Evolutionary conservation across 2,888 invertebrate species (phyloP).

Genomic region (Platycheirus rosarum): DNA sequence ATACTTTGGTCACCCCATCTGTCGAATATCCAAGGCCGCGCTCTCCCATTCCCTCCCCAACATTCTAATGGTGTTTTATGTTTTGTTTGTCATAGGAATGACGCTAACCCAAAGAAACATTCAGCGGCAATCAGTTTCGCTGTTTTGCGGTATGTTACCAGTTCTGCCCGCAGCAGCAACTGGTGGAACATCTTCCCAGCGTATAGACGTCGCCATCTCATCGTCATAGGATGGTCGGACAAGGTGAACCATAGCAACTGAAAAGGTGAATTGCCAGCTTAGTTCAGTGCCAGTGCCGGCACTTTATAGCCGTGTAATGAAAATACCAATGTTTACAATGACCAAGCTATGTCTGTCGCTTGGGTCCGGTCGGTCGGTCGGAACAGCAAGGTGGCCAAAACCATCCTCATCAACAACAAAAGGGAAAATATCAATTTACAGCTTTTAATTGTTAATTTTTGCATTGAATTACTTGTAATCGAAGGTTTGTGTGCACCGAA

Average conservation of each 20-base stretch:
- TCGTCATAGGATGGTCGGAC: constrained; percentile 4
- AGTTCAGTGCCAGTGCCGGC: constrained; percentile 15
- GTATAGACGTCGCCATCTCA: constrained; percentile 20
- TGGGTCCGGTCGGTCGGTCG: too few species aligned
- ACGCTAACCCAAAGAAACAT: constrained; percentile 56
- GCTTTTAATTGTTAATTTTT: constrained; percentile 74
- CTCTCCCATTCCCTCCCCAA: constrained; percentile 1
- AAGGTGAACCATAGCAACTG: constrained; percentile 13
- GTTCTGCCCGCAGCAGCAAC: constrained; percentile 7
- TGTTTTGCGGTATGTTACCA: constrained; percentile 60
- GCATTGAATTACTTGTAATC: constrained; percentile 73
- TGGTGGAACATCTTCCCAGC: constrained; percentile 62
- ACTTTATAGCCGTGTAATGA: constrained; percentile 72
- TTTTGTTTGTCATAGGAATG: constrained; percentile 70
- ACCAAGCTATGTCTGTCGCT: constrained; percentile 44
- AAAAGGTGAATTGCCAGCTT: constrained; percentile 23
- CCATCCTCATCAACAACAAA: constrained; percentile 51
- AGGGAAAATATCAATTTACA: constrained; percentile 74
- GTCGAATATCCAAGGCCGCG: constrained; percentile 31
- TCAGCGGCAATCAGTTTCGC: constrained; percentile 65
- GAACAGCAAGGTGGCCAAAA: constrained; percentile 27
- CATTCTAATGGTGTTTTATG: constrained; percentile 72
- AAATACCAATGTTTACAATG: constrained; percentile 74
- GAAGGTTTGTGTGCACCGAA: constrained; percentile 62
- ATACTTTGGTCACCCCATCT: background rate